These are phyloP conservation scores for Pheosia tremula DNA, from an alignment of 2,888 invertebrate species.

Conservation along the genomic window DNA sequence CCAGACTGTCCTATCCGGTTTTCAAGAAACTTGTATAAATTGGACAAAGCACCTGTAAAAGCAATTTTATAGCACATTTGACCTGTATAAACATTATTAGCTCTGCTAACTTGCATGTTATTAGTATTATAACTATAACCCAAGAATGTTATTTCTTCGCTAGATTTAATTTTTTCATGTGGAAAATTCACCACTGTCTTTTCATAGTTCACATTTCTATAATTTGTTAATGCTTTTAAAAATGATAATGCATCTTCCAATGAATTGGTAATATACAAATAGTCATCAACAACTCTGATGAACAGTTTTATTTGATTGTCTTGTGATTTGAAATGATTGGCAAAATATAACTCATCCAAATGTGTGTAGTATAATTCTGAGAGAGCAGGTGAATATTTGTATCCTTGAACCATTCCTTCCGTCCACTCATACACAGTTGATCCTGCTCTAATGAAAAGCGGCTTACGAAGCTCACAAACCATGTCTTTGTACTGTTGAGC, in stretches of 20 bases:
- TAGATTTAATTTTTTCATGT: conserved; percentile 52
- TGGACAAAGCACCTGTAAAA: conserved; percentile 60
- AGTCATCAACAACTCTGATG: conserved; percentile 77
- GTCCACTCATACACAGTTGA: conserved; percentile 78
- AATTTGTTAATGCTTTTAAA: conserved; percentile 63
- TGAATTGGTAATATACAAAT: conserved; percentile 75
- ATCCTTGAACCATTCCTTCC: conserved; percentile 76
- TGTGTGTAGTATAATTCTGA: conserved; percentile 75
- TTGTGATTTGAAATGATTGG: conserved; percentile 44
- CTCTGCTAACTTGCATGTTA: conserved; percentile 67
- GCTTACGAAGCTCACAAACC: conserved; percentile 63
- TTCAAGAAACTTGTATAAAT: conserved; percentile 68
- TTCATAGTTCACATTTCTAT: conserved; percentile 70
- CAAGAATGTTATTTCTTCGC: conserved; percentile 66
- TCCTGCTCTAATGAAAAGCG: conserved; percentile 71
- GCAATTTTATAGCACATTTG: conserved; percentile 78
- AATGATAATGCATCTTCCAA: conserved; percentile 64
- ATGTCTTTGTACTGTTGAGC: conserved; percentile 65
- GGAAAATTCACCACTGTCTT: conserved; percentile 75
- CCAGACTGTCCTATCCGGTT: conserved; percentile 75
- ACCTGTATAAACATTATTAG: conserved; percentile 66
- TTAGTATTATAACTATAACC: conserved; percentile 71
- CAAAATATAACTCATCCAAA: conserved; percentile 66
- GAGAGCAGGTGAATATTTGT: conserved; percentile 78
- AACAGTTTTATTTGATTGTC: conserved; percentile 59